These are phyloP conservation scores for Azorinus chamasolen DNA, from an alignment of 2,888 invertebrate genomes.

Conservation along the genomic window DNA sequence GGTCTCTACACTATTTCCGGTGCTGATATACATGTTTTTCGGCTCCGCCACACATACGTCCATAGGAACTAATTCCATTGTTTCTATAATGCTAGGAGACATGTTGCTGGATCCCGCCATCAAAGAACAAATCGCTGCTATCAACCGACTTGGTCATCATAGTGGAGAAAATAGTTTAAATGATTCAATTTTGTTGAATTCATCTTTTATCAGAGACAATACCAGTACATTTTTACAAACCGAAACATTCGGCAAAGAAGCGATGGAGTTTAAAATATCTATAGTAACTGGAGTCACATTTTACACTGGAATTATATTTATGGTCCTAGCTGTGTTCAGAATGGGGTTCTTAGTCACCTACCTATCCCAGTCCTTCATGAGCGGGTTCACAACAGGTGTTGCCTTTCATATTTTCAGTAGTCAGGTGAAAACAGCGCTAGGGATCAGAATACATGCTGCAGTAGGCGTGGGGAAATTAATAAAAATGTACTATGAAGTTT, in stretches of 20 bases:
- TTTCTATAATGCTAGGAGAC: conserved; percentile 76
- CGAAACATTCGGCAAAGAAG: conserved; percentile 31
- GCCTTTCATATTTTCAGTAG: conserved; percentile 72
- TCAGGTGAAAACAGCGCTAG: conserved; percentile 66
- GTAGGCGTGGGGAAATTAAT: conserved; percentile 64
- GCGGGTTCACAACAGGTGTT: conserved; percentile 76
- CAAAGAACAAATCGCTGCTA: conserved; percentile 6
- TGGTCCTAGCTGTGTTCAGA: conserved; percentile 67
- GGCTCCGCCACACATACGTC: conserved; percentile 73
- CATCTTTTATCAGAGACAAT: no score
- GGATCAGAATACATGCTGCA: conserved; percentile 49
- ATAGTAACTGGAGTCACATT: conserved; percentile 71
- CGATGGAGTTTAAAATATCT: conserved; percentile 63
- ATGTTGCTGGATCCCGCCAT: conserved; percentile 37
- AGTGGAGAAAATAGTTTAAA: no score
- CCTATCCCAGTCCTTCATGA: conserved; percentile 73
- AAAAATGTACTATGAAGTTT: conserved; percentile 89
- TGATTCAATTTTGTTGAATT: no score
- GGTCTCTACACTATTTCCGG: conserved; percentile 74
- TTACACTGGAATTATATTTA: conserved; percentile 65
- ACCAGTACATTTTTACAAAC: no score
- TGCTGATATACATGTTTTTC: conserved; percentile 74
- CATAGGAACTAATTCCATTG: conserved; percentile 76
- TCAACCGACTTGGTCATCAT: no score
- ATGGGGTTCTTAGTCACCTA: conserved; percentile 76